Base-by-base conservation (phyloP, 2,888 invertebrate genomes). In the Catocala fraxini region DNA sequence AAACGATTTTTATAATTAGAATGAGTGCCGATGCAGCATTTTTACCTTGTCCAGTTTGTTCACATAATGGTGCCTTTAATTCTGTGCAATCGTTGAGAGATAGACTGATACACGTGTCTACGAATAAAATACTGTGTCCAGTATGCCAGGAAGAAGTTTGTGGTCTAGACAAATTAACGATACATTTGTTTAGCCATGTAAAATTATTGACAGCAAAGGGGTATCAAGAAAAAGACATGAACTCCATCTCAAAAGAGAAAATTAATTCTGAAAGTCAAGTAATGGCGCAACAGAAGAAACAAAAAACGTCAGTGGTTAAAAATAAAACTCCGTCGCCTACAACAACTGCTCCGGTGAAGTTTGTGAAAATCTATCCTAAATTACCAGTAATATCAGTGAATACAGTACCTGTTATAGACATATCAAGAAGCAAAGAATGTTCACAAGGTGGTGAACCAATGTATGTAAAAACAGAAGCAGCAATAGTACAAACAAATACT, bases 141-240 rank as follows among this genome's bases (percentile, higher is more conserved):
- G 96, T 97, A 65, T 98, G 98, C 84, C 95, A 96, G 79, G 97
- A 97, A 80, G 93, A 96, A 74, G 93, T 97, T 15, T 90, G 95
- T 68, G 97, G 97, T 0, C 94, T 98, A 70, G 97, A 97, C 86
- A 97, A 97, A 91, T 92, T 97, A 55, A 97, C 97, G 0, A 97
- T 97, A 81, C 97, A 98, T 88, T 92, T 98, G 71, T 97, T 97
- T 82, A 96, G 96, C 64, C 97, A 97, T 84, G 95, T 96, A 5
- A 90, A 91, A 72, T 82, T 95, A 61, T 71, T 87, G 70, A 71
- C 80, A 53, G 75, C 77, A 63, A 88, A 80, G 73, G 78, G 69
- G 57, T 64, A 53, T 51, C 39, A 65, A 64, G 78, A 75, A 73
- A 82, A 79, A 70, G 76, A 73, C 60, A 71, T 73, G 63, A 61